Evolutionary conservation across 2,888 invertebrate genomes (phyloP).

Genomic region (Drosophila antonietae): DNA sequence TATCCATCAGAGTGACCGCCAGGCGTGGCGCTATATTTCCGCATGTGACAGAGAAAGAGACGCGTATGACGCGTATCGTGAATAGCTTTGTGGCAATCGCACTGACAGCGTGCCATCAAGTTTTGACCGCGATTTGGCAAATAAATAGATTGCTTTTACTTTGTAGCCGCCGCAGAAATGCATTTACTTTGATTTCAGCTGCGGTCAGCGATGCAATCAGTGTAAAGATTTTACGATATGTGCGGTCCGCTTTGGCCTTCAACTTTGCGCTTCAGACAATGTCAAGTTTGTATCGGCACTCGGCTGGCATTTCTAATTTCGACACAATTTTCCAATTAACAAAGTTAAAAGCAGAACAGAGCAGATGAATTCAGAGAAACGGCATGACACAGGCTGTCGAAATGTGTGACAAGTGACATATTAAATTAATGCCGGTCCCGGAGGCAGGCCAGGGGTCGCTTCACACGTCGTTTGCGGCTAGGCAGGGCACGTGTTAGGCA

Average conservation of each 20-base stretch:
- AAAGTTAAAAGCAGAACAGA: constrained; percentile 39
- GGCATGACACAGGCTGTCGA: constrained; percentile 37
- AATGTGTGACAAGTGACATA: constrained; percentile 67
- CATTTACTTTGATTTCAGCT: constrained; percentile 59
- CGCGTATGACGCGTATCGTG: neutral
- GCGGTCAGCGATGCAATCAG: constrained; percentile 29
- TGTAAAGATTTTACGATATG: constrained; percentile 11
- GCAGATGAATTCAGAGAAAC: constrained; percentile 10
- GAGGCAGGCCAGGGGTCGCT: constrained; percentile 10
- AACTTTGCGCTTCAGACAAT: constrained; percentile 49
- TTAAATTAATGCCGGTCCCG: constrained; percentile 51
- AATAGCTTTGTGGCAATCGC: constrained; percentile 20
- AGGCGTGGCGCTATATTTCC: constrained; percentile 54
- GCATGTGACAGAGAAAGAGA: constrained; percentile 23
- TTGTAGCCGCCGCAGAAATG: constrained; percentile 51
- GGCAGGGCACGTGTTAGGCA: constrained; percentile 54
- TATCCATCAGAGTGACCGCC: constrained; percentile 52
- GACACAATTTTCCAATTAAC: constrained; percentile 63
- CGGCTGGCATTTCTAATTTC: constrained; percentile 49
- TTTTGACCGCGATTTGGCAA: constrained; percentile 45
- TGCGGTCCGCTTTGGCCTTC: constrained; percentile 51
- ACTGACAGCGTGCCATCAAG: constrained; percentile 10
- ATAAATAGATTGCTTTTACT: constrained; percentile 63
- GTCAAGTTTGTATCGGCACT: constrained; percentile 47
- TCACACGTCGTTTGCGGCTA: constrained; percentile 34